Conservation (phyloP, 2,797 vertebrate species). For the Characodon lateralis region DNA sequence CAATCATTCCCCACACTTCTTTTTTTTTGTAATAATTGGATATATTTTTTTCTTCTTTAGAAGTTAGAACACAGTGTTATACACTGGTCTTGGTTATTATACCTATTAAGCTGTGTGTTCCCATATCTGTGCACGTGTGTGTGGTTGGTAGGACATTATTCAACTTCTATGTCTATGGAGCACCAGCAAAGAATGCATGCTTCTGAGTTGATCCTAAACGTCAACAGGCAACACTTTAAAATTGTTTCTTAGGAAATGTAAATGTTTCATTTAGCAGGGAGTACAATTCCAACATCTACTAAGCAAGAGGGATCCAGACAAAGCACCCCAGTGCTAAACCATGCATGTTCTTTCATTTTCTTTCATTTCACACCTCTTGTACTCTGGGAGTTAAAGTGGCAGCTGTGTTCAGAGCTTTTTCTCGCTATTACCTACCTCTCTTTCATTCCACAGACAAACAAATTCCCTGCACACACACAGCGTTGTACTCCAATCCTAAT, state of each 20-base stretch:
- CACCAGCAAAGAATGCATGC: neutral
- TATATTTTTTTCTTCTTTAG: neutral
- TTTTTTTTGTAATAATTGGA: neutral
- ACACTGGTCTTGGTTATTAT: neutral
- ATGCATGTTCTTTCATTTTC: constrained; percentile 3
- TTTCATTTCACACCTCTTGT: constrained; percentile 4
- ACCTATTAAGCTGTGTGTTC: neutral
- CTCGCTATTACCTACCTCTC: neutral
- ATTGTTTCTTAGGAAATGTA: neutral
- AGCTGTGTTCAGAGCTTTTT: constrained; percentile 1
- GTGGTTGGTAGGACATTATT: neutral
- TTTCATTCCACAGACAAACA: constrained; percentile 1
- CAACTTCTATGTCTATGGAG: neutral
- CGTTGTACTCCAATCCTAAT: constrained; percentile 19
- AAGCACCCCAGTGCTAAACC: neutral
- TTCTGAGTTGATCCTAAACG: neutral
- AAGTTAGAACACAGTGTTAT: neutral
- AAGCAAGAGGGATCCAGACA: neutral
- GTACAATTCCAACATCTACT: neutral
- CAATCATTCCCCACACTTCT: neutral
- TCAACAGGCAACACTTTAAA: neutral
- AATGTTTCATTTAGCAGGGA: neutral
- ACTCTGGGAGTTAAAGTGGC: neutral
- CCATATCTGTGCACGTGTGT: neutral
- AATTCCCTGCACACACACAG: neutral